Conservation (phyloP, 2,113 vertebrate genomes). For the Halcyon malimbica region DNA sequence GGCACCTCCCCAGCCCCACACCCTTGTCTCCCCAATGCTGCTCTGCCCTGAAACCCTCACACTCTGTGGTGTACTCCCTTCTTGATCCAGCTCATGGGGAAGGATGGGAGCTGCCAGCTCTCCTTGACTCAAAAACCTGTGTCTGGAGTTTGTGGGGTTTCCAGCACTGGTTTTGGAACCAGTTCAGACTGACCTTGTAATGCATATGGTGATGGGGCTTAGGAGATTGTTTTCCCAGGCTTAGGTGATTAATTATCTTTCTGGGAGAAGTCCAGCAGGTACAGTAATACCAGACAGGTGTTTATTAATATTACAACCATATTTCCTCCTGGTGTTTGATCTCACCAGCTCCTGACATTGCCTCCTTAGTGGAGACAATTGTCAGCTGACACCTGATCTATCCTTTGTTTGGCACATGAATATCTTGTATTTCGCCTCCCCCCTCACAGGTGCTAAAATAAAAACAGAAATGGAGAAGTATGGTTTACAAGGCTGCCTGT, state of each 20-base stretch:
- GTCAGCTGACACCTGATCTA: conserved; percentile 32
- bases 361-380: conserved; percentile 36
- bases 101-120: not conserved
- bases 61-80: accelerated
- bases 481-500: not conserved
- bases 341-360: conserved; percentile 17
- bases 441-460: conserved; percentile 63
- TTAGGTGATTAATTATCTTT: conserved; percentile 59
- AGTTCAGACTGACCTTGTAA: not conserved
- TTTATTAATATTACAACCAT: conserved; percentile 70
- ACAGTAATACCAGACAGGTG: conserved; percentile 59
- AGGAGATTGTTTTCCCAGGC: conserved; percentile 44
- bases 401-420: conserved; percentile 30
- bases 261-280: conserved; percentile 54
- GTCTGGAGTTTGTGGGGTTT: not conserved
- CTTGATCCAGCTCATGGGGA: not conserved
- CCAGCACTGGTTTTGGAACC: not conserved
- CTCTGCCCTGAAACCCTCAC: accelerated
- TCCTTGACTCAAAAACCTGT: not conserved
- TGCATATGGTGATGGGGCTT: not conserved
- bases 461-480: conserved; percentile 49
- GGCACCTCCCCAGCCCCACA: accelerated
- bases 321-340: conserved; percentile 53
- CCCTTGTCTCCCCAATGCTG: accelerated
- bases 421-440: not conserved